phyloP scores from a whole-genome alignment of 2,888 invertebrate genomes.

The Beris chalybata region DNA sequence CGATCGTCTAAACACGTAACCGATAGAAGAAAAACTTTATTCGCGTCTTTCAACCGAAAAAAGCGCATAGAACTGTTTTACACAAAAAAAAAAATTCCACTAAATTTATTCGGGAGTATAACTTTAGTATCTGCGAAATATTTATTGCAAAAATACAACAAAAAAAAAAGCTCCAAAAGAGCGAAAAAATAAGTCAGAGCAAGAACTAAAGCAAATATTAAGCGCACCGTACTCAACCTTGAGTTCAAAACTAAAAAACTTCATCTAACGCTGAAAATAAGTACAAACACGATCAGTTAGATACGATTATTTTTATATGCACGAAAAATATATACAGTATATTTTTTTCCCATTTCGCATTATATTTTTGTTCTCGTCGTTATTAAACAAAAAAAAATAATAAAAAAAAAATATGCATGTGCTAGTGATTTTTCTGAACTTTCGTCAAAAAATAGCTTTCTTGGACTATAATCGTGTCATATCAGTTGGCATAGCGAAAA shows the following conservation, averaged over 20 bases:
- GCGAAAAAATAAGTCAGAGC: not conserved
- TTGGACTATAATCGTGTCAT: conserved; percentile 26
- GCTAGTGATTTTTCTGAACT: conserved; percentile 3
- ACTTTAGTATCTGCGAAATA: conserved; percentile 17
- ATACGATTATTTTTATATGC: conserved; percentile 32
- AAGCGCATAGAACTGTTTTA: conserved; percentile 23
- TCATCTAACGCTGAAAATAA: conserved; percentile 35
- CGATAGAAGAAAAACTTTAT: conserved; percentile 17
- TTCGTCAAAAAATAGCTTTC: conserved; percentile 26
- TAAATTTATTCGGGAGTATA: not conserved
- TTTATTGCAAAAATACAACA: conserved; percentile 28
- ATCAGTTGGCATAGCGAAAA: conserved; percentile 26
- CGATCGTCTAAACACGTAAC: conserved; percentile 8
- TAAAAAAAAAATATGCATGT: conserved; percentile 11
- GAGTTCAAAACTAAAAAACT: conserved; percentile 34
- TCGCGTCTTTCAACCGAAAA: conserved; percentile 26
- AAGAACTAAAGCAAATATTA: conserved; percentile 10
- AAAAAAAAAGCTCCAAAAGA: conserved; percentile 17
- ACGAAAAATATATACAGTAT: not conserved
- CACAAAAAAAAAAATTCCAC: not conserved
- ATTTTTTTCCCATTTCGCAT: not conserved
- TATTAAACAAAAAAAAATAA: not conserved
- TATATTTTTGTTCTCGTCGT: conserved; percentile 1
- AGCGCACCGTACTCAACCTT: conserved; percentile 27
- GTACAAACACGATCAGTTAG: conserved; percentile 33